Percentiles rank a stretch among this genome's conserved stretches.
These are phyloP conservation scores for Orbicella faveolata DNA, from an alignment of 64 coral and sea anemone species.

Conservation along the genomic window DNA sequence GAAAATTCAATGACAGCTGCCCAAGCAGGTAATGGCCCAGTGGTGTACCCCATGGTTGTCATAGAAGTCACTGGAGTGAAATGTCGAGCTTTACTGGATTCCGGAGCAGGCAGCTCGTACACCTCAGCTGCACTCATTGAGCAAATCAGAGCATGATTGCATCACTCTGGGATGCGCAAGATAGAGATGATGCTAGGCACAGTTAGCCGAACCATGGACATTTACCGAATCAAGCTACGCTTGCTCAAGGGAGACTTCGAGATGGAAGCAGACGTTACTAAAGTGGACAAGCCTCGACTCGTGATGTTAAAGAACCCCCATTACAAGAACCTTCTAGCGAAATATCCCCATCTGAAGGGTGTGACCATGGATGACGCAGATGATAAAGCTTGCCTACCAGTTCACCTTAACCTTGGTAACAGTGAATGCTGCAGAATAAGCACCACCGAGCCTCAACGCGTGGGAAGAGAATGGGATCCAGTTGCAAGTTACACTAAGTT, in stretches of 20 bases:
- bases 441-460: too few relatives aligned
- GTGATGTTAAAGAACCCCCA: not conserved
- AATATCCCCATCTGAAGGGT: too few relatives aligned
- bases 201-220: not conserved
- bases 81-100: conserved; percentile 6
- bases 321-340: too few relatives aligned
- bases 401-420: too few relatives aligned
- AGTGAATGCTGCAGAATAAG: not conserved
- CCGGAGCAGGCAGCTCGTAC: not conserved
- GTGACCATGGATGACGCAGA: too few relatives aligned
- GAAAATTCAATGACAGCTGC: not conserved
- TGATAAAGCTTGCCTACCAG: too few relatives aligned
- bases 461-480: too few relatives aligned
- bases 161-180: not conserved
- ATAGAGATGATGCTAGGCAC: not conserved
- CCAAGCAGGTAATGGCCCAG: not conserved
- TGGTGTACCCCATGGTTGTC: not conserved
- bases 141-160: not conserved
- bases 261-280: not conserved
- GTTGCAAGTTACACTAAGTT: too few relatives aligned
- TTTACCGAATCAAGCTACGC: not conserved
- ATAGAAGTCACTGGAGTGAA: not conserved
- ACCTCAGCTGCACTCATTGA: not conserved
- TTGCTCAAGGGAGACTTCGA: not conserved
- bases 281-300: not conserved